phyloP scores from a whole-genome alignment of 2,797 vertebrate species.

The Gila robusta region DNA sequence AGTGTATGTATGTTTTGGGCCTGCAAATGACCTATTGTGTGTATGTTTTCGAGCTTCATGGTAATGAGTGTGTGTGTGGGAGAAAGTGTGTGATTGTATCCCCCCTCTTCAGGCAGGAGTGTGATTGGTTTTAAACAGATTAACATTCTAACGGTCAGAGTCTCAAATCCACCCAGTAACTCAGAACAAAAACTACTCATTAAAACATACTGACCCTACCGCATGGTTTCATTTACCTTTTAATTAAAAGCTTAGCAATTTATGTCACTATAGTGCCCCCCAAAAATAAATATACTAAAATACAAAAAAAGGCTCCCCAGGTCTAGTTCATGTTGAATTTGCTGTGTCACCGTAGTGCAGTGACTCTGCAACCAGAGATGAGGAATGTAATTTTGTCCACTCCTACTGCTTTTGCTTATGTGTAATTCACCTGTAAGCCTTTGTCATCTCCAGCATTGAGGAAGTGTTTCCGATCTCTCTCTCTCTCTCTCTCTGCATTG shows the following conservation, averaged over 20 bases:
- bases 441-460: conserved; percentile 47
- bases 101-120: conserved; percentile 19
- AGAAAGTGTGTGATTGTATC: conserved; percentile 21
- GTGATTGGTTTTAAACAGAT: conserved; percentile 52
- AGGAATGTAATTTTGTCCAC: conserved; percentile 57
- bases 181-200: conserved; percentile 46
- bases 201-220: conserved; percentile 40
- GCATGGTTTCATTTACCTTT: neutral
- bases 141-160: conserved; percentile 58
- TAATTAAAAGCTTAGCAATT: neutral
- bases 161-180: conserved; percentile 49
- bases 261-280: neutral
- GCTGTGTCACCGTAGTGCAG: conserved; percentile 49
- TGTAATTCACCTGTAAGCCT: conserved; percentile 49
- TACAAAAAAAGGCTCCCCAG: neutral
- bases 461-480: conserved; percentile 41
- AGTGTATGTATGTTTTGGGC: conserved; percentile 43
- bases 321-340: neutral
- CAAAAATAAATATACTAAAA: neutral
- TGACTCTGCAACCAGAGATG: conserved; percentile 57
- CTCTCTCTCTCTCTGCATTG: conserved; percentile 35
- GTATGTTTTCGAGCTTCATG: conserved; percentile 40
- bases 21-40: conserved; percentile 36
- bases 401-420: conserved; percentile 21
- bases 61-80: conserved; percentile 21